Evolutionary conservation across 2,113 vertebrate species (phyloP).

Genomic region (Muscicapa adusta): DNA sequence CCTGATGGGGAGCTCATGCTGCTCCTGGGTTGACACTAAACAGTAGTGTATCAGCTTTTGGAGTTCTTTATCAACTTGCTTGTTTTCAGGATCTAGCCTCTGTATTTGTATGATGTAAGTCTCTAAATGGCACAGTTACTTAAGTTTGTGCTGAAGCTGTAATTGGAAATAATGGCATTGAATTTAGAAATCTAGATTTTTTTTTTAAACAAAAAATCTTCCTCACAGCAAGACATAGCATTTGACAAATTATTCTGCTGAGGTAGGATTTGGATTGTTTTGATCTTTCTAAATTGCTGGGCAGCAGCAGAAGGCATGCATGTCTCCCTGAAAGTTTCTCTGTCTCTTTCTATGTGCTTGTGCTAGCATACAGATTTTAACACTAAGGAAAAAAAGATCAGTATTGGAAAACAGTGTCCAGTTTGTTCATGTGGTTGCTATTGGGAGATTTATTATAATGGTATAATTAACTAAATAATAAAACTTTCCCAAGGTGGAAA

Average conservation of each 20-base stretch:
- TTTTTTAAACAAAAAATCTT: background rate
- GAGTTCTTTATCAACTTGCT: background rate
- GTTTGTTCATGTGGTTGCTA: background rate
- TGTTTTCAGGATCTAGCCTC: background rate
- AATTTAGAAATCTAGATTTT: background rate
- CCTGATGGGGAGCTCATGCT: background rate
- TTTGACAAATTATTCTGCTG: background rate
- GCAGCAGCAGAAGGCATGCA: background rate
- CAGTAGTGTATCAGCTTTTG: background rate
- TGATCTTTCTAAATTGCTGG: background rate
- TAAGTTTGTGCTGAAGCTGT: background rate
- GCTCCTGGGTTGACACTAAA: background rate
- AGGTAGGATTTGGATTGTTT: background rate
- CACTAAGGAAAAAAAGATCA: background rate
- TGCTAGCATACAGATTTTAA: background rate
- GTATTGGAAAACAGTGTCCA: background rate
- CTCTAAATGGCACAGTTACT: background rate
- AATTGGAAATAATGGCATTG: background rate
- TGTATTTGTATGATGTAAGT: background rate
- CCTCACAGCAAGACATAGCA: background rate
- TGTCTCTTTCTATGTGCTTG: background rate
- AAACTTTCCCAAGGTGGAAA: slow-evolving; percentile 24
- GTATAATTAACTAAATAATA: slow-evolving; percentile 26
- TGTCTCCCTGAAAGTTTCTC: background rate
- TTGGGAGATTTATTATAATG: slow-evolving; percentile 1